Evolutionary conservation across 2,888 invertebrate species (phyloP).

Genomic region (Microctonus aethiopoides): DNA sequence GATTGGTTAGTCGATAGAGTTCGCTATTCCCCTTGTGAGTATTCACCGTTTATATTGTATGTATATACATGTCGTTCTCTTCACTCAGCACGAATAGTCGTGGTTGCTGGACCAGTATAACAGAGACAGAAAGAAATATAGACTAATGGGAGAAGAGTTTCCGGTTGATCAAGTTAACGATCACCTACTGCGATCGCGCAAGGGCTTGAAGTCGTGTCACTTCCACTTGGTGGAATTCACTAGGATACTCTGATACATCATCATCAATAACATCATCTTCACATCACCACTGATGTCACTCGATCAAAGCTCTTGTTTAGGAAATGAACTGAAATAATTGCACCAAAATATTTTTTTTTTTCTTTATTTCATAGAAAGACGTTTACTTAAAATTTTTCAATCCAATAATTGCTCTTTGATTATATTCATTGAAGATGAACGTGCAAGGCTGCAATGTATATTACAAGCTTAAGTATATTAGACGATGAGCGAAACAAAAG

Average conservation of each 20-base stretch:
- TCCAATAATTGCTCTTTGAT: too few relatives aligned
- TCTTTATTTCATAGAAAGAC: too few relatives aligned
- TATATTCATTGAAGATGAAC: neutral
- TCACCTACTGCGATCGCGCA: slow-evolving; percentile 43
- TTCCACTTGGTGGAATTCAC: slow-evolving; percentile 21
- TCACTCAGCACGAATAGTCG: slow-evolving; percentile 15
- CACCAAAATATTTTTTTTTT: neutral
- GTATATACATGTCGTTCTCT: neutral
- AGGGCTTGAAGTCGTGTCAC: slow-evolving; percentile 28
- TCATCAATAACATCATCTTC: neutral
- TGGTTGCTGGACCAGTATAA: slow-evolving; percentile 11
- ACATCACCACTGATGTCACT: neutral
- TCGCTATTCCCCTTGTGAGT: neutral
- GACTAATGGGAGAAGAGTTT: slow-evolving; percentile 41
- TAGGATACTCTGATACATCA: slow-evolving; percentile 15
- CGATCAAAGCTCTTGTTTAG: neutral
- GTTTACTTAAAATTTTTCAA: too few relatives aligned
- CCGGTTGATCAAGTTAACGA: slow-evolving; percentile 59
- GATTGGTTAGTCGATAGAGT: slow-evolving; percentile 60
- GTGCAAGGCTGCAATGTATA: neutral
- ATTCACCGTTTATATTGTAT: neutral
- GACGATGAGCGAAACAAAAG: slow-evolving; percentile 1
- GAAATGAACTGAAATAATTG: neutral
- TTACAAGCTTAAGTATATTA: neutral
- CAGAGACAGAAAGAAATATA: slow-evolving; percentile 42